Percentiles rank a stretch among this genome's conserved stretches.
Evolutionary conservation across 2,797 vertebrate genomes (phyloP).

Genomic region (Acipenser ruthenus): DNA sequence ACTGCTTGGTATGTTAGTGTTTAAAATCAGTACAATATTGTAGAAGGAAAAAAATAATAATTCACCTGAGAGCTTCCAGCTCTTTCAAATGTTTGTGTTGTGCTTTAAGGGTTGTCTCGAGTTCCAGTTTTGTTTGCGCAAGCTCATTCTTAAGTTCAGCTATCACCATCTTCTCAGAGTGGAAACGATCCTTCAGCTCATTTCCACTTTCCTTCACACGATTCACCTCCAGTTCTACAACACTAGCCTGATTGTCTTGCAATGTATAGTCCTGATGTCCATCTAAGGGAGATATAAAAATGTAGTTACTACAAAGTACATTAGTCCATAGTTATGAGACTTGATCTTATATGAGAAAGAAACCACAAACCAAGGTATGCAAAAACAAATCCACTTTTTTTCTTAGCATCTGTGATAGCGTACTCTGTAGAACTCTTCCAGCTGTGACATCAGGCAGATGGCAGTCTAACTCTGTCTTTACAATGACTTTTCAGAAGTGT

Average conservation of each 20-base stretch:
- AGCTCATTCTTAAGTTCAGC: slow-evolving; percentile 77
- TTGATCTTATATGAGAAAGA: too few relatives aligned
- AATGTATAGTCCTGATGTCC: background rate
- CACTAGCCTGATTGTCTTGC: background rate
- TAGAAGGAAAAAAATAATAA: too few relatives aligned
- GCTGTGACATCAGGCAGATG: slow-evolving; percentile 37
- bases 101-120: slow-evolving; percentile 78
- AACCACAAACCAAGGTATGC: too few relatives aligned
- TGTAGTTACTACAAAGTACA: background rate
- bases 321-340: background rate
- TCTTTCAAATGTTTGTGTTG: slow-evolving; percentile 87
- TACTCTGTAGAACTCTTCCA: slow-evolving; percentile 39
- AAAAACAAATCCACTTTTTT: background rate
- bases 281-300: background rate
- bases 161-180: slow-evolving; percentile 52
- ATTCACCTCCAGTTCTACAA: background rate
- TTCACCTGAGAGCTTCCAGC: slow-evolving; percentile 77
- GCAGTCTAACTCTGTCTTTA: too few relatives aligned
- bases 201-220: slow-evolving; percentile 17
- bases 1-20: too few relatives aligned
- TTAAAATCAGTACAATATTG: too few relatives aligned
- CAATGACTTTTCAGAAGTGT: too few relatives aligned
- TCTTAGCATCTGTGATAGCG: slow-evolving; percentile 7
- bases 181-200: slow-evolving; percentile 54
- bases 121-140: slow-evolving; percentile 76